Conservation (phyloP, 2,113 vertebrate species). For the Gobius niger region DNA sequence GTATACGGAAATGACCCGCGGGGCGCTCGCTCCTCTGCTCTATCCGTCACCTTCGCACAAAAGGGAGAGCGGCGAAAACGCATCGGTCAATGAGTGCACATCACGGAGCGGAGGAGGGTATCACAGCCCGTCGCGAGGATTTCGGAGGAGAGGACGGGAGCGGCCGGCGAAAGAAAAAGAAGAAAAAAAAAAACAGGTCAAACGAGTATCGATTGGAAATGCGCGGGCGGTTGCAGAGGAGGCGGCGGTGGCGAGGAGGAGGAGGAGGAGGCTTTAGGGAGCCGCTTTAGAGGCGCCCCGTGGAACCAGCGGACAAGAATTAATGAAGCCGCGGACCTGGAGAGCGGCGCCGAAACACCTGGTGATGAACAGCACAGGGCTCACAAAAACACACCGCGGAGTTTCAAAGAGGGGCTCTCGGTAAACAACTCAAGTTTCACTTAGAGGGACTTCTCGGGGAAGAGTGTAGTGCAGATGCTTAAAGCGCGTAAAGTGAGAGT, state of each 20-base stretch:
- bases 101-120: neutral
- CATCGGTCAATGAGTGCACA: conserved; percentile 6
- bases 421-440: neutral
- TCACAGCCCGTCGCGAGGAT: neutral
- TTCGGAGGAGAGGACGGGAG: neutral
- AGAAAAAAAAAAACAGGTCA: neutral
- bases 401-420: neutral
- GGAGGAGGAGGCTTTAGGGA: neutral
- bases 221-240: neutral
- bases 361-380: neutral
- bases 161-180: neutral
- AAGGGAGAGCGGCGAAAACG: neutral
- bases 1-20: neutral
- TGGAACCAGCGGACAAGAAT: neutral
- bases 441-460: neutral
- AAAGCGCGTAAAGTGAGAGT: too few species aligned
- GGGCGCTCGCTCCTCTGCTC: neutral
- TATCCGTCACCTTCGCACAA: conserved; percentile 3
- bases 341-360: neutral
- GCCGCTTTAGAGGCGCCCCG: neutral
- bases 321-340: neutral
- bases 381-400: neutral
- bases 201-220: conserved; percentile 9
- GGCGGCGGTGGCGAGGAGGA: neutral
- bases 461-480: too few species aligned